These are phyloP conservation scores for Drosophila parabipectinata DNA, from an alignment of 1,140 invertebrate genomes.

Conservation along the genomic window DNA sequence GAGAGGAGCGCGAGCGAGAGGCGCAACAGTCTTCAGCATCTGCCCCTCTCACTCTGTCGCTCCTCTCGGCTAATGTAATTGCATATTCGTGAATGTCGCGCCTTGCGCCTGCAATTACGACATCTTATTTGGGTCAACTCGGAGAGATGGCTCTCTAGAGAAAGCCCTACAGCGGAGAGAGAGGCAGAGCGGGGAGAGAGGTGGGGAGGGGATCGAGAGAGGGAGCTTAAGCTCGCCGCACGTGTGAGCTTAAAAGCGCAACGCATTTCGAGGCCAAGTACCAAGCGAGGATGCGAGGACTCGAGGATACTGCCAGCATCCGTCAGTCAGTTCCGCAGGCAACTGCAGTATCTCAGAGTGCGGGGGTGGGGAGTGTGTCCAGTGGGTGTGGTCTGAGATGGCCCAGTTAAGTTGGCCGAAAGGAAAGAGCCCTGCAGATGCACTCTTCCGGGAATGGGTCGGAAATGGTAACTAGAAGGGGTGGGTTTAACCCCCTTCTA, in stretches of 20 bases:
- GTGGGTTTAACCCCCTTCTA: too few relatives aligned
- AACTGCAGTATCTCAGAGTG: constrained; percentile 32
- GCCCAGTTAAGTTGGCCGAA: constrained; percentile 46
- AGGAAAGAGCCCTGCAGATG: constrained; percentile 15
- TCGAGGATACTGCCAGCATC: too few relatives aligned
- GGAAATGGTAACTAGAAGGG: too few relatives aligned
- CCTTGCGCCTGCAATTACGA: constrained; percentile 76
- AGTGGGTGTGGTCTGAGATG: constrained; percentile 52
- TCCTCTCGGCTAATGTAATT: constrained; percentile 63
- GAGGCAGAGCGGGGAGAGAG: constrained; percentile 15
- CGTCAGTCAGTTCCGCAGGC: constrained; percentile 66
- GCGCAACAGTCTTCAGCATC: constrained; percentile 52
- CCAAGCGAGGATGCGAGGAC: constrained; percentile 42
- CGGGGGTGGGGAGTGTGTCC: constrained; percentile 15
- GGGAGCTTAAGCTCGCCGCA: constrained; percentile 58
- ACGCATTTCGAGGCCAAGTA: constrained; percentile 77
- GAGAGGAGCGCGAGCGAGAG: constrained; percentile 8
- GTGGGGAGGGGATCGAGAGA: constrained; percentile 10
- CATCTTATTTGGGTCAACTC: constrained; percentile 79
- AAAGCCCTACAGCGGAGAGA: constrained; percentile 8
- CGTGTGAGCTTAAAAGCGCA: constrained; percentile 81
- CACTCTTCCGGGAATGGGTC: not conserved
- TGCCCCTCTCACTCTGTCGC: not conserved
- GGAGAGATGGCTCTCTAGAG: constrained; percentile 37
- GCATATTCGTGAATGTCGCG: constrained; percentile 72